phyloP scores from a whole-genome alignment of 2,888 invertebrate genomes.

The Mythimna albipuncta region DNA sequence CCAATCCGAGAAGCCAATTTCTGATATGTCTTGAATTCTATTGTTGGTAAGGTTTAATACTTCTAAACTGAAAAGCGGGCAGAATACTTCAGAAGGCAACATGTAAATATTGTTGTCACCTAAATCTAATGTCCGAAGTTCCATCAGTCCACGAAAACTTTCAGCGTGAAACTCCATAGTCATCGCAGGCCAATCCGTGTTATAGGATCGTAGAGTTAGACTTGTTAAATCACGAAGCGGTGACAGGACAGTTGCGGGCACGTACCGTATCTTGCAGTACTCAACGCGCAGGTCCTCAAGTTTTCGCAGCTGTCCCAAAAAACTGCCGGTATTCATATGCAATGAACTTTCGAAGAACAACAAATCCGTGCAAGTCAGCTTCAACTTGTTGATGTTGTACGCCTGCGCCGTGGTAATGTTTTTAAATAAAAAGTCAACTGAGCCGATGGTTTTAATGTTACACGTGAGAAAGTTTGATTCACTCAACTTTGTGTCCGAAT shows the following conservation, averaged over 20 bases:
- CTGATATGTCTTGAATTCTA: conserved; percentile 94
- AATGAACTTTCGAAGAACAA: conserved; percentile 94
- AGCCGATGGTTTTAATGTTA: conserved; percentile 93
- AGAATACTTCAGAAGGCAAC: conserved; percentile 93
- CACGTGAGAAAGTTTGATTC: conserved; percentile 92
- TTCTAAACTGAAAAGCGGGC: conserved; percentile 93
- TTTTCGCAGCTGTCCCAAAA: conserved; percentile 92
- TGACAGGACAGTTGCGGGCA: conserved; percentile 93
- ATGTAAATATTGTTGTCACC: conserved; percentile 95
- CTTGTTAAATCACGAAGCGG: conserved; percentile 93
- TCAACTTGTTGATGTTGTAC: conserved; percentile 93
- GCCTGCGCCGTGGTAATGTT: conserved; percentile 93
- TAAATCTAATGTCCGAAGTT: conserved; percentile 92
- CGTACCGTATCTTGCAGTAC: conserved; percentile 94
- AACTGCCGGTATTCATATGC: conserved; percentile 91
- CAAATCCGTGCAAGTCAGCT: conserved; percentile 93
- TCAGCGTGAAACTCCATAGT: conserved; percentile 94
- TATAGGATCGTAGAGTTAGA: conserved; percentile 93
- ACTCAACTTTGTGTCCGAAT: conserved; percentile 90
- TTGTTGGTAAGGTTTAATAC: conserved; percentile 94
- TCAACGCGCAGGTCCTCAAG: conserved; percentile 94
- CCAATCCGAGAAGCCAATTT: conserved; percentile 94
- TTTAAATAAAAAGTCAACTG: conserved; percentile 92
- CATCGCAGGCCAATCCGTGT: conserved; percentile 95
- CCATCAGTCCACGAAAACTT: conserved; percentile 93